A percentile compares a stretch with the other conserved stretches of the same genome.
Evolutionary conservation across 2,888 invertebrate species (phyloP).

Genomic region (Drosophila infuscata): DNA sequence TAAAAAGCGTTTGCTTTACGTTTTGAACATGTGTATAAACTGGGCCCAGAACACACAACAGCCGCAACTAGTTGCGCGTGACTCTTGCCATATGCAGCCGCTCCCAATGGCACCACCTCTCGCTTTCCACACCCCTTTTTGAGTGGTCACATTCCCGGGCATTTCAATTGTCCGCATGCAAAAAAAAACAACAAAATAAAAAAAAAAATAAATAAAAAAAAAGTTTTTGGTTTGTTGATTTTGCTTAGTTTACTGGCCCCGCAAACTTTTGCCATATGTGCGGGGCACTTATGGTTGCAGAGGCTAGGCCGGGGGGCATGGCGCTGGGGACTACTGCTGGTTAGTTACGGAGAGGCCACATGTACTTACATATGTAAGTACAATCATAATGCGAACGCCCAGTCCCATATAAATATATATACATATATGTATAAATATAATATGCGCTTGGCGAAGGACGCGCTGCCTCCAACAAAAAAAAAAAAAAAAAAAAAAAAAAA

Average conservation of each 20-base stretch:
- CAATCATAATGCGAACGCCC: constrained; percentile 70
- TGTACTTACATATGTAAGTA: constrained; percentile 75
- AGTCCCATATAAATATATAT: constrained; percentile 10
- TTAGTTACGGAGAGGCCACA: constrained; percentile 50
- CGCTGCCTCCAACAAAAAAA: constrained; percentile 24
- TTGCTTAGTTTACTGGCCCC: constrained; percentile 53
- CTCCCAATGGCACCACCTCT: constrained; percentile 17
- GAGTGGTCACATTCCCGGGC: constrained; percentile 20
- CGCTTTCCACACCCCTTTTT: not conserved
- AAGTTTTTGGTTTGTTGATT: constrained; percentile 32
- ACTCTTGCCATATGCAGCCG: constrained; percentile 25
- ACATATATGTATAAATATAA: constrained; percentile 50
- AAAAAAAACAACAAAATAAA: not conserved
- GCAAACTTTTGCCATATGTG: constrained; percentile 62
- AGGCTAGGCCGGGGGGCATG: constrained; percentile 7
- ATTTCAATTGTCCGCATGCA: constrained; percentile 63
- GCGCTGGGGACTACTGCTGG: constrained; percentile 19
- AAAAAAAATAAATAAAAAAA: not conserved
- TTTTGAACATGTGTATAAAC: constrained; percentile 15
- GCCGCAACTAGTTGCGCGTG: constrained; percentile 66
- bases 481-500: not conserved
- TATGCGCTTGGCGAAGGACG: constrained; percentile 47
- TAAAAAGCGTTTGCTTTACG: constrained; percentile 3
- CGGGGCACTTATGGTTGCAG: not conserved
- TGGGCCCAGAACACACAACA: constrained; percentile 6